Evolutionary conservation across 2,113 vertebrate genomes (phyloP).

Genomic region (Oreochromis tanganicae): DNA sequence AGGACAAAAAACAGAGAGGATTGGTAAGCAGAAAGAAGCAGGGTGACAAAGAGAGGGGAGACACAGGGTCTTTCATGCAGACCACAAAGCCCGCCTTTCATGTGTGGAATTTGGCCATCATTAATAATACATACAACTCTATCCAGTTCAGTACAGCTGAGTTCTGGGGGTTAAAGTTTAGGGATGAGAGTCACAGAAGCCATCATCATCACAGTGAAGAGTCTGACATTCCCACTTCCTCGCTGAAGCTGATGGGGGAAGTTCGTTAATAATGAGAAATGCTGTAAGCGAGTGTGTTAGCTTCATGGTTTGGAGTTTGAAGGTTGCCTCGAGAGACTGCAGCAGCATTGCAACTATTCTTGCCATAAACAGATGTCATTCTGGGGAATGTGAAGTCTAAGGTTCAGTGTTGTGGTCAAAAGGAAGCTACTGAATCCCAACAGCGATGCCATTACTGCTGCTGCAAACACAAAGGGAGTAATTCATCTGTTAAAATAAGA

Average conservation of each 20-base stretch:
- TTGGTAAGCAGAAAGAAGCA: not conserved
- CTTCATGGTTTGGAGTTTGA: not conserved
- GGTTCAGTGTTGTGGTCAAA: not conserved
- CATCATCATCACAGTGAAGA: constrained; percentile 8
- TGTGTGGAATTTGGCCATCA: constrained; percentile 65
- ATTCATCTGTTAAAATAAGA: constrained; percentile 40
- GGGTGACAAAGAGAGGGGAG: not conserved
- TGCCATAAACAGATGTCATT: constrained; percentile 4
- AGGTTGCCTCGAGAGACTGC: not conserved
- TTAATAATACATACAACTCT: constrained; percentile 68
- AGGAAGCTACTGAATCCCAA: not conserved
- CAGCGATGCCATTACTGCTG: constrained; percentile 17
- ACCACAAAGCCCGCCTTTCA: constrained; percentile 70
- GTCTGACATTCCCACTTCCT: constrained; percentile 40
- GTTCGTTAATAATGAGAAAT: not conserved
- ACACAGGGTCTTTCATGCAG: constrained; percentile 62
- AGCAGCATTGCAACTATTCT: constrained; percentile 4
- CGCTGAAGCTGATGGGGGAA: not conserved
- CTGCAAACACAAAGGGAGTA: constrained; percentile 36
- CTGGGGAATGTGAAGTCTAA: not conserved
- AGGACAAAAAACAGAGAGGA: not conserved
- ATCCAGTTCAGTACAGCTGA: constrained; percentile 18
- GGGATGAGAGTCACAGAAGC: constrained; percentile 18
- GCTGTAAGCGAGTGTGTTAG: not conserved
- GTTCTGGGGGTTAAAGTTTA: constrained; percentile 51